These are phyloP conservation scores for Eutrigla gurnardus DNA, from an alignment of 2,797 vertebrate species.

Conservation along the genomic window DNA sequence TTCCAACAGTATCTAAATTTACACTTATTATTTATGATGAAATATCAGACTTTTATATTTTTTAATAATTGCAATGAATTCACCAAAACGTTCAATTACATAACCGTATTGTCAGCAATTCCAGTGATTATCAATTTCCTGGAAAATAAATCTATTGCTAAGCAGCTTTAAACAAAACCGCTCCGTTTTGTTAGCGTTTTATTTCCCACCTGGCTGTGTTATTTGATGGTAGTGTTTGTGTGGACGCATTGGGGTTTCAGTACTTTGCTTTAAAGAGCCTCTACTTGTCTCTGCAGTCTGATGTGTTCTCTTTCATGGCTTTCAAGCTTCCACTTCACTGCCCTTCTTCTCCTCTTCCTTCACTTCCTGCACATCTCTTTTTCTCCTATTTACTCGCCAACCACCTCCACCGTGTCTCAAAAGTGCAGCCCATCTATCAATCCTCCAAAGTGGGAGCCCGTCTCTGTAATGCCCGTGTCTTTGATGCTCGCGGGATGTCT, in stretches of 20 bases:
- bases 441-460: conserved; percentile 35
- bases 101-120: background rate
- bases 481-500: conserved; percentile 27
- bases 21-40: background rate
- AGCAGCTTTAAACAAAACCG: background rate
- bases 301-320: conserved; percentile 6
- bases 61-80: background rate
- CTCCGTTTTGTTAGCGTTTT: background rate
- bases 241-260: background rate
- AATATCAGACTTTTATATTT: background rate
- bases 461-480: conserved; percentile 38
- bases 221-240: conserved; percentile 19
- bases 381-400: conserved; percentile 39
- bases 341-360: conserved; percentile 27
- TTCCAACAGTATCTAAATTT: background rate
- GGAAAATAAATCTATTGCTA: background rate
- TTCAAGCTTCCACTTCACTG: conserved; percentile 23
- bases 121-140: background rate
- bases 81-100: background rate
- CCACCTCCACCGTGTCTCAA: conserved; percentile 44
- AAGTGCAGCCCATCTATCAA: conserved; percentile 53
- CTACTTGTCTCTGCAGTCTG: background rate
- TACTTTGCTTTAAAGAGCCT: conserved; percentile 1
- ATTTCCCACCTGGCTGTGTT: conserved; percentile 9
- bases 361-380: conserved; percentile 37